Evolutionary conservation across 2,888 invertebrate species (phyloP), one percentile per base, ranked within the genome.

Genomic region (Dromius quadrimaculatus): DNA sequence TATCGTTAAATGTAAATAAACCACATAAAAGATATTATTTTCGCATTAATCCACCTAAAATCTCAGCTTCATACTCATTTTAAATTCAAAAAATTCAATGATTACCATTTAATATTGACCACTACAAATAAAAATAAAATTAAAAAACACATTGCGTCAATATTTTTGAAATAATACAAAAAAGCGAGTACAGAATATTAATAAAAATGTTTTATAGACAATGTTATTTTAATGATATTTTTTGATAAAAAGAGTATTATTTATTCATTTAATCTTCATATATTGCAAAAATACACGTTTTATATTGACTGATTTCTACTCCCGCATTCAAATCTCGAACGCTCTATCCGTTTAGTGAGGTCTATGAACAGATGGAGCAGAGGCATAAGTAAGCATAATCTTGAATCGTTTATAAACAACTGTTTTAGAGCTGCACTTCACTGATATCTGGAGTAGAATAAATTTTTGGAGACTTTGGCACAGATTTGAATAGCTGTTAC

Each of bases 1-100:
- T 54, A 54, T 54, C 50, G 50, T 54, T 54, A 28, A 54, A 15
- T 54, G 50, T 54, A 54, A n/a, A n/a, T n/a, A n/a, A n/a, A 45
- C 19, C 17, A 19, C 11, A 45, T n/a, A 45, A 47, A 54, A 54
- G 50, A 54, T 15, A 54, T 54, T 54, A 54, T 54, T 28, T 54
- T 54, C 50, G 50, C 28, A 54, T 54, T 54, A 45, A 19, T 9
- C 47, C 13, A 28, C 20, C 17, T 9, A 11, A 23, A 54, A 15
- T 54, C 50, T 54, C 50, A 54, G 28, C 13, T 54, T 28, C 13
- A 11, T 47, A 47, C 47, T 54, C 28, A 54, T 28, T 54, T 54
- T 15, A 54, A 23, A 54, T 54, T 47, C 23, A 13, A 54, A 54
- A 47, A 54, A 54, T 23, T 54, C 50, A 54, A 54, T 54, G 28